These are phyloP conservation scores for Drosophila colorata DNA, from an alignment of 2,888 invertebrate species.

Conservation along the genomic window DNA sequence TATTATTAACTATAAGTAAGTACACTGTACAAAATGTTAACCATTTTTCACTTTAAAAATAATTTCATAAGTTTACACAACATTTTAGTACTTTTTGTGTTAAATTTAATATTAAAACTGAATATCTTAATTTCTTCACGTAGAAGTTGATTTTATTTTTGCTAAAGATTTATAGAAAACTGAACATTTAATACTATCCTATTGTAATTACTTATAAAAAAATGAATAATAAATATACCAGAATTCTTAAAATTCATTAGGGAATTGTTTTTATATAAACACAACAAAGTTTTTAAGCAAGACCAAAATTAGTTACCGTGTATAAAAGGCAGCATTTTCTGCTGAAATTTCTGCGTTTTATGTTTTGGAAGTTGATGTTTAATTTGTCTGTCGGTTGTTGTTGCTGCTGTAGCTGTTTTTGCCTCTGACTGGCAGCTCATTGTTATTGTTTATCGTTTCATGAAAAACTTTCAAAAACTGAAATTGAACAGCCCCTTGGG, in stretches of 20 bases:
- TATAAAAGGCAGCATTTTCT: constrained; percentile 50
- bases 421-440: constrained; percentile 58
- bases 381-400: constrained; percentile 28
- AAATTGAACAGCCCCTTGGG: constrained; percentile 30
- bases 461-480: constrained; percentile 71
- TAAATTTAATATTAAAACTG: too few species aligned
- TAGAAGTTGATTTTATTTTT: too few species aligned
- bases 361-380: constrained; percentile 37
- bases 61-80: too few species aligned
- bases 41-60: background rate
- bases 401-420: constrained; percentile 16
- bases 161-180: too few species aligned
- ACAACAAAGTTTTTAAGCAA: too few species aligned
- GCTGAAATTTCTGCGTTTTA: constrained; percentile 45
- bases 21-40: background rate
- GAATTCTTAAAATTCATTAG: too few species aligned
- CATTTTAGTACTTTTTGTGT: too few species aligned
- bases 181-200: too few species aligned
- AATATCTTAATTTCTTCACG: too few species aligned
- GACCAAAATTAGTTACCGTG: background rate
- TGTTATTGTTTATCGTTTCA: constrained; percentile 73
- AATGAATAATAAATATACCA: too few species aligned
- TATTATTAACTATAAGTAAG: constrained; percentile 19
- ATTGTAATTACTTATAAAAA: too few species aligned
- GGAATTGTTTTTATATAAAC: too few species aligned